phyloP scores from a whole-genome alignment of 2,113 vertebrate species.

The Grammomys surdaster region DNA sequence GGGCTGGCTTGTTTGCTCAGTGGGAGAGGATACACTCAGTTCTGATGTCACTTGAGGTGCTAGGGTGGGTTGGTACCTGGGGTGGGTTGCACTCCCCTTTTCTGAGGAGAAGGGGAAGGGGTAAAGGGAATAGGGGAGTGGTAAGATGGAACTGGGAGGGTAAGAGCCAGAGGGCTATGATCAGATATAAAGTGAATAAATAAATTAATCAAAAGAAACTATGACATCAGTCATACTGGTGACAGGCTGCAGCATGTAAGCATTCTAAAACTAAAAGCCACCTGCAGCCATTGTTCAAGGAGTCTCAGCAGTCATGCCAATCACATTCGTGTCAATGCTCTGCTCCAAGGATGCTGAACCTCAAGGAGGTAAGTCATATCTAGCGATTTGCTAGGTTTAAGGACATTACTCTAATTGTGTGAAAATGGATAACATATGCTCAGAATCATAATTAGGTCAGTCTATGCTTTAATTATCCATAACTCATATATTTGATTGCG shows the following conservation, averaged over 20 bases:
- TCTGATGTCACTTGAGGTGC: no score
- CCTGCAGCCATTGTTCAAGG: neutral
- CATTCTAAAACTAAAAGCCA: neutral
- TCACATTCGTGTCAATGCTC: fast-evolving
- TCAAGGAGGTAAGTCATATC: neutral
- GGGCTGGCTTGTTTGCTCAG: no score
- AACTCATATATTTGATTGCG: neutral
- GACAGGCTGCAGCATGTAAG: neutral
- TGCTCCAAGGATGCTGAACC: neutral
- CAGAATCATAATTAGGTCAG: neutral
- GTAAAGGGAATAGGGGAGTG: no score
- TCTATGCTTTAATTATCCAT: neutral
- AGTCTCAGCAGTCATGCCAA: neutral
- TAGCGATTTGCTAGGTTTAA: neutral
- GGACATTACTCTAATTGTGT: neutral
- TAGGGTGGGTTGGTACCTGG: no score
- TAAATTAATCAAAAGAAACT: neutral
- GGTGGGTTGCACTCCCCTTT: no score
- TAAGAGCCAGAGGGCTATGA: no score
- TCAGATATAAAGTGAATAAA: no score
- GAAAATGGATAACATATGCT: neutral
- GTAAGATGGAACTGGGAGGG: no score
- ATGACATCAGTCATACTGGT: neutral
- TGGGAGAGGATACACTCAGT: no score
- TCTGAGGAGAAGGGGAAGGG: no score